These are phyloP conservation scores for Phania funesta DNA, from an alignment of 2,888 invertebrate genomes.

Conservation along the genomic window DNA sequence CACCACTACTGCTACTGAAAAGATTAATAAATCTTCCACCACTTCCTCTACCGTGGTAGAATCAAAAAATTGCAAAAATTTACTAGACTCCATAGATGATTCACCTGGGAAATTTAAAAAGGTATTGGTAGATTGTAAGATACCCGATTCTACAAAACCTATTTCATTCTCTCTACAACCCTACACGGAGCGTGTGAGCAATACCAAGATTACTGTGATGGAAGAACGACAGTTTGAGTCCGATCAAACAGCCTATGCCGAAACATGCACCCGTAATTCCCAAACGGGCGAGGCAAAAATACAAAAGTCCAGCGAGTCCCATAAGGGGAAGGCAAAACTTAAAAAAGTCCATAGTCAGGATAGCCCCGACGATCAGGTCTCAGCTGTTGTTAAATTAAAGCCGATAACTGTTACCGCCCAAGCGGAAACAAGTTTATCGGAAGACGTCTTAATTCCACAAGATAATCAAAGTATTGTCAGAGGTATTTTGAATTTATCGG, in stretches of 20 bases:
- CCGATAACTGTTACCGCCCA: slow-evolving; percentile 78
- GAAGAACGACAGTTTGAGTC: slow-evolving; percentile 76
- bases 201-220: slow-evolving; percentile 70
- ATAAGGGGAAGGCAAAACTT: slow-evolving; percentile 74
- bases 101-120: slow-evolving; percentile 67
- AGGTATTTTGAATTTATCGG: slow-evolving; percentile 80
- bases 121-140: slow-evolving; percentile 27
- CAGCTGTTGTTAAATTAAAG: slow-evolving; percentile 14
- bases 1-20: slow-evolving; percentile 69
- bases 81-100: slow-evolving; percentile 54
- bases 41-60: slow-evolving; percentile 67
- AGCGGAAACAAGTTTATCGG: slow-evolving; percentile 78
- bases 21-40: slow-evolving; percentile 69
- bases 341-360: slow-evolving; percentile 76
- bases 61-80: slow-evolving; percentile 63
- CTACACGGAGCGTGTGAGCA: slow-evolving; percentile 71
- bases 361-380: slow-evolving; percentile 71
- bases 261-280: slow-evolving; percentile 72
- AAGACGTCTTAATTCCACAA: slow-evolving; percentile 76
- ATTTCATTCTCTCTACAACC: slow-evolving; percentile 75
- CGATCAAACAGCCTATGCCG: slow-evolving; percentile 74
- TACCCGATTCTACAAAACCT: slow-evolving; percentile 48
- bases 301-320: slow-evolving; percentile 74
- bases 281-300: slow-evolving; percentile 76
- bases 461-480: slow-evolving; percentile 80